Evolutionary conservation across 2,797 vertebrate genomes (phyloP), one percentile per base, ranked within the genome.

Genomic region (Lithobates sylvaticus): DNA sequence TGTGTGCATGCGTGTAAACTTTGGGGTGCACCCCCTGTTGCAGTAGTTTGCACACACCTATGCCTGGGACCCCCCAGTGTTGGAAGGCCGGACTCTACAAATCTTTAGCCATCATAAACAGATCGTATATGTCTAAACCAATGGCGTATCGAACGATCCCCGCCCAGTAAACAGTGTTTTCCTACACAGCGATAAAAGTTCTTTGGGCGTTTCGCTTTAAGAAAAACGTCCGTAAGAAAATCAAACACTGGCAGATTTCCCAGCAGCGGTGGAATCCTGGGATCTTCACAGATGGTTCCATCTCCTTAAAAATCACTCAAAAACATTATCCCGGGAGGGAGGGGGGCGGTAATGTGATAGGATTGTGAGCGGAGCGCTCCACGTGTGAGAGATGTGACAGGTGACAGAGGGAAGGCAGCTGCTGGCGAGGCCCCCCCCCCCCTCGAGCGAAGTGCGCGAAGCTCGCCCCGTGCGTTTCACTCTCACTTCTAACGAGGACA

Each of bases 341-440:
- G 58, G 70, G 44, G 3, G n/a, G 77, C 5, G 21, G 54, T 81
- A 81, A 86, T 0, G 23, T 26, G 78, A 81, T 81, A 81, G 70
- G 7, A 76, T 61, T 71, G 78, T 54, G 50, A 0, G 61, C 42
- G 58, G 71, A 32, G 18, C 32, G 6, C 65, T 64, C 73, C 70
- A 70, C 47, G 34, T 86, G 71, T 58, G 73, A 75, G 39, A 77
- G 83, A 61, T 84, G 83, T 58, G 73, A 75, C 64, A 77, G 83
- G 75, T 84, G 83, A 79, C 16, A 32, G 83, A 78, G 21, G 23
- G 47, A 68, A 73, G 68, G 36, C 83, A 85, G 83, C 83, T 85
- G 83, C 44, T 64, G 68, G 1, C 5, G 27, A 4, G 58, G 67
- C 2, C 34, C 21, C 39, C n/a, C n/a, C n/a, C n/a, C n/a, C n/a